Conservation (phyloP, 1,140 invertebrate genomes). For the Heliconius hermathena region DNA sequence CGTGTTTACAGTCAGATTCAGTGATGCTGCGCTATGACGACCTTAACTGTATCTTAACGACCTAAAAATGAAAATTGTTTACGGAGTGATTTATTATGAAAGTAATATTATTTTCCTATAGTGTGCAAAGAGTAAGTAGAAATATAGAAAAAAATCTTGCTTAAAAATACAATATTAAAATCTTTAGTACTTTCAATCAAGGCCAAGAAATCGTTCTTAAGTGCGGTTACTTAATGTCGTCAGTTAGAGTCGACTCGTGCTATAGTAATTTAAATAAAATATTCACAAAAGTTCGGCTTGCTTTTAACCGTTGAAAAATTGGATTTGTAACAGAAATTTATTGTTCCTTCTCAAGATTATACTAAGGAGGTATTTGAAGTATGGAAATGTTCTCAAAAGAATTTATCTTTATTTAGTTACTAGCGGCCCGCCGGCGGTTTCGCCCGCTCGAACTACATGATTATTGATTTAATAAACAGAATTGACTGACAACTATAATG, state of each 20-base stretch:
- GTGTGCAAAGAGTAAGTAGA: background rate
- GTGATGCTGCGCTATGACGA: too few relatives aligned
- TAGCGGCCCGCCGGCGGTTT: too few relatives aligned
- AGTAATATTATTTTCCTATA: too few relatives aligned
- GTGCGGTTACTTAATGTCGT: slow-evolving; percentile 10
- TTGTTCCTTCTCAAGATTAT: background rate
- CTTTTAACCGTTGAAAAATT: slow-evolving; percentile 17
- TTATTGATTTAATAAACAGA: too few relatives aligned
- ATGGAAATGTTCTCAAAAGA: background rate
- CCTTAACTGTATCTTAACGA: too few relatives aligned
- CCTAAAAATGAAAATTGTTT: too few relatives aligned
- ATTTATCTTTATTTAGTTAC: background rate
- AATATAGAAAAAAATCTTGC: background rate
- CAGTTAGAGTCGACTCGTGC: background rate
- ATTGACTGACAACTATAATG: too few relatives aligned
- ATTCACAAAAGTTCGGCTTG: slow-evolving; percentile 18
- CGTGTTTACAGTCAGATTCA: too few relatives aligned
- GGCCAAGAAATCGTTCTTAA: slow-evolving; percentile 7
- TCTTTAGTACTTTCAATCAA: background rate
- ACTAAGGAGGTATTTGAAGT: background rate
- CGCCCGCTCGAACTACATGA: too few relatives aligned
- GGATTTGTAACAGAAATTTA: slow-evolving; percentile 22
- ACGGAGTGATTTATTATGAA: too few relatives aligned
- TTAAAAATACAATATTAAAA: background rate
- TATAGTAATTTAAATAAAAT: slow-evolving; percentile 30